These are phyloP conservation scores for Aspiorhynchus laticeps DNA, from an alignment of 2,113 vertebrate species.

Conservation along the genomic window DNA sequence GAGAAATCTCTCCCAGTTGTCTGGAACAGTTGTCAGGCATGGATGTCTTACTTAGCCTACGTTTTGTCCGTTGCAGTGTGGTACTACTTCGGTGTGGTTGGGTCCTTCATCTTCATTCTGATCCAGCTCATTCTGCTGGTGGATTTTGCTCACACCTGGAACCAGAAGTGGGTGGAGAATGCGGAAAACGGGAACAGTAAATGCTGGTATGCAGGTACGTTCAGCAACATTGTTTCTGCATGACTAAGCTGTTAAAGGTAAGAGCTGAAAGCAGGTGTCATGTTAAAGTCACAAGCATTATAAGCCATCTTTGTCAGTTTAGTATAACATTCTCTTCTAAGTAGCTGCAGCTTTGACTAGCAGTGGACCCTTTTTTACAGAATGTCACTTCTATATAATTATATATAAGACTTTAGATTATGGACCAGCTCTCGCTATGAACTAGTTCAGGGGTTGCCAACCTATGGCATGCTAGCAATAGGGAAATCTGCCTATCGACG, in stretches of 20 bases:
- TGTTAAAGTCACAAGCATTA: not conserved
- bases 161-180: conserved; percentile 85
- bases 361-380: not conserved
- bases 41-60: not conserved
- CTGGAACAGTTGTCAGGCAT: not conserved
- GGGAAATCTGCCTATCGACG: no score
- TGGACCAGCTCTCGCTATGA: no score
- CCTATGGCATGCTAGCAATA: no score
- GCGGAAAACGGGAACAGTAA: conserved; percentile 78
- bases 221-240: not conserved
- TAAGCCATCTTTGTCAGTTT: not conserved
- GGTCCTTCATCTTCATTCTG: conserved; percentile 92
- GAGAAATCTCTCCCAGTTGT: not conserved
- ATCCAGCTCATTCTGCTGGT: conserved; percentile 93
- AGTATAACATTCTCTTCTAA: not conserved
- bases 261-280: not conserved
- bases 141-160: conserved; percentile 94
- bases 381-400: no score
- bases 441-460: no score
- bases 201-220: conserved; percentile 90
- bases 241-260: not conserved
- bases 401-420: no score
- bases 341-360: not conserved
- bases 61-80: conserved; percentile 78
- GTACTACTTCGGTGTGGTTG: conserved; percentile 93